Evolutionary conservation across 2,113 vertebrate species (phyloP).

Genomic region (human): DNA sequence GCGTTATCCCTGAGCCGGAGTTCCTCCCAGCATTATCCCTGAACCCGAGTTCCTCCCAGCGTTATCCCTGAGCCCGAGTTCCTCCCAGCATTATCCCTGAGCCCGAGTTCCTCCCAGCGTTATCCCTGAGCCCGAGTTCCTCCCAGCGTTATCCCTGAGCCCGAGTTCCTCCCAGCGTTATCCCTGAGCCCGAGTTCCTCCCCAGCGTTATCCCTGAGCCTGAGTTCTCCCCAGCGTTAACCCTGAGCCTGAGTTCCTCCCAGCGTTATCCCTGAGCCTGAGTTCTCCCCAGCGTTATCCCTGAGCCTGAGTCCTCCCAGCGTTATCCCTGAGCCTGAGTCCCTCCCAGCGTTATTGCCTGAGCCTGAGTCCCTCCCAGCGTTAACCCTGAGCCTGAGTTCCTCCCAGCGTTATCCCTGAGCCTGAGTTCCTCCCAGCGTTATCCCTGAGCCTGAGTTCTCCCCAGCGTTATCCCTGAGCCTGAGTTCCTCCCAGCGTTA

Average conservation of each 20-base stretch:
- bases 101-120: fast-evolving
- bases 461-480: too few relatives aligned
- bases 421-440: neutral
- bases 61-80: neutral
- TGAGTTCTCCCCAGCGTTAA: too few relatives aligned
- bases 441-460: too few relatives aligned
- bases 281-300: too few relatives aligned
- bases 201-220: fast-evolving
- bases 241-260: too few relatives aligned
- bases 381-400: neutral
- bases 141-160: too few relatives aligned
- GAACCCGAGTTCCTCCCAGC: neutral
- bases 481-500: too few relatives aligned
- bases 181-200: too few relatives aligned
- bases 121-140: neutral
- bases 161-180: fast-evolving
- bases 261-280: too few relatives aligned
- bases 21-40: fast-evolving
- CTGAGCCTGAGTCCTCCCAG: too few relatives aligned
- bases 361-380: neutral
- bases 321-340: fast-evolving
- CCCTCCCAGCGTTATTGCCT: neutral
- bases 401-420: neutral
- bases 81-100: fast-evolving
- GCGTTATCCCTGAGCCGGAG: too few relatives aligned